Evolutionary conservation across 2,888 invertebrate genomes (phyloP).

Genomic region (Drosophila testacea): DNA sequence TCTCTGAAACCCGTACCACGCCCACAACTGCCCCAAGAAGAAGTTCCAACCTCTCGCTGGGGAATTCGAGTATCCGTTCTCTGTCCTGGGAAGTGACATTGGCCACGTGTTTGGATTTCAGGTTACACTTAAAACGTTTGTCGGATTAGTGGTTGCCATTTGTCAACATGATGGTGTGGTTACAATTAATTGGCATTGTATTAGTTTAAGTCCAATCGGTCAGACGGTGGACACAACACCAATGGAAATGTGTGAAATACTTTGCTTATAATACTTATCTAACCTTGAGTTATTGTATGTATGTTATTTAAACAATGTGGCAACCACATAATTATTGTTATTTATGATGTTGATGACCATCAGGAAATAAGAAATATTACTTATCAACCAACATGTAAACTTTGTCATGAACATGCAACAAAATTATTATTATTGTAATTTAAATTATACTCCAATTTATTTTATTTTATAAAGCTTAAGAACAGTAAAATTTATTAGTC

Average conservation of each 20-base stretch:
- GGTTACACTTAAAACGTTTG: constrained; percentile 58
- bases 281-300: background rate
- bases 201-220: constrained; percentile 60
- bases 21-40: constrained; percentile 35
- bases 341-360: background rate
- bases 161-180: constrained; percentile 73
- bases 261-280: background rate
- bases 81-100: constrained; percentile 28
- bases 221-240: constrained; percentile 1
- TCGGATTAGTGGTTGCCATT: constrained; percentile 76
- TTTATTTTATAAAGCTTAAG: too few species aligned
- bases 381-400: too few species aligned
- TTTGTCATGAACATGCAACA: too few species aligned
- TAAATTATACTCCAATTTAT: too few species aligned
- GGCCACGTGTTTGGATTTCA: constrained; percentile 74
- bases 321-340: background rate
- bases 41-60: constrained; percentile 54
- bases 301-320: too few species aligned
- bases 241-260: constrained; percentile 12
- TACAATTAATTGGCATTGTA: constrained; percentile 72
- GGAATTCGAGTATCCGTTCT: constrained; percentile 59
- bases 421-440: too few species aligned
- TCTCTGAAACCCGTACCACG: constrained; percentile 8
- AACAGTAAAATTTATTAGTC: too few species aligned
- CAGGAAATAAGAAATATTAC: background rate